Evolutionary conservation across 2,113 vertebrate species (phyloP), one percentile per base, ranked within the genome.

Genomic region (Gila orcuttii): DNA sequence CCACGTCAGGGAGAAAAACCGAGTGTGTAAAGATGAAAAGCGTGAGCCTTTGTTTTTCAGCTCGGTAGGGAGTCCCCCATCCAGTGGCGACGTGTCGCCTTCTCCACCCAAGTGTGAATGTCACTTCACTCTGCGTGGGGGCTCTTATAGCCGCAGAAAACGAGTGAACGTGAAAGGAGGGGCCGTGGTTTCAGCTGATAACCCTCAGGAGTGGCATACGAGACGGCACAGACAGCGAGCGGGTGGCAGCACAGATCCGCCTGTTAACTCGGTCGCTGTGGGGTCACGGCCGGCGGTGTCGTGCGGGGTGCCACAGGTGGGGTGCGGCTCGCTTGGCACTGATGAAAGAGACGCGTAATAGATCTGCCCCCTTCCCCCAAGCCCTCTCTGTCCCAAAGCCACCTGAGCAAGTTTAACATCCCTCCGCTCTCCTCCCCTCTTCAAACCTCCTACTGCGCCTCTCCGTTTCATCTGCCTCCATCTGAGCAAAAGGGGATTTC

Each of bases 271-370:
- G 80, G 90, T 92, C 89, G 91, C 90, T 88, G 73, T 59, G 76
- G 84, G 89, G 87, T 90, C 75, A 79, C 77, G 68, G 79, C 90
- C 21, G 55, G 47, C 42, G 74, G 45, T 33, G 79, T 73, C 77
- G 1, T 75, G 87, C 86, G 36, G 79, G 90, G 84, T 85, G 87
- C 86, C 91, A 88, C 92, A 91, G 92, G 91, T 93, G 81, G 80
- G 85, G 88, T 84, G 82, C 86, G 88, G 50, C 62, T 76, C 23
- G 5, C 50, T 55, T 28, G 62, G 64, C 85, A 85, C 74, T 91
- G 88, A 91, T 93, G 90, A 93, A 93, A 93, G 91, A 83, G 79
- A 82, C 50, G 71, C 74, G 89, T 92, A 93, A 94, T 93, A 90
- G 89, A 90, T 89, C 89, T 90, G 90, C 88, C 89, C 85, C 76